Percentiles rank a stretch among this genome's conserved stretches.
Conservation (phyloP, 2,113 vertebrate species). For the Pygoscelis adeliae region DNA sequence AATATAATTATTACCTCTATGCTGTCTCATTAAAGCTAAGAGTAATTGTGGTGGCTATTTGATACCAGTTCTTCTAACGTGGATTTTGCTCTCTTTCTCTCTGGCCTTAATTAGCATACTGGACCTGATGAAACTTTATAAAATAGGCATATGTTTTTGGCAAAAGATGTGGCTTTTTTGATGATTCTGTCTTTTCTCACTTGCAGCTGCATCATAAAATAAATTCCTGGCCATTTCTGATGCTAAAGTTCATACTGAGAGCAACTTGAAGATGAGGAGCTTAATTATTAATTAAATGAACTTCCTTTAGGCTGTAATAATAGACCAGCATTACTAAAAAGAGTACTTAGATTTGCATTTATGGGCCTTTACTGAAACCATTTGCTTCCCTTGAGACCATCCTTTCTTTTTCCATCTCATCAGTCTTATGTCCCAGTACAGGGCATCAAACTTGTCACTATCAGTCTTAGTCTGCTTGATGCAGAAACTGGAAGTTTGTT, state of each 20-base stretch:
- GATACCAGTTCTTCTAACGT: rapidly evolving
- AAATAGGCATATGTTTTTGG: neutral
- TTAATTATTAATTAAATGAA: slow-evolving; percentile 4
- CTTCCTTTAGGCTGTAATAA: slow-evolving; percentile 20
- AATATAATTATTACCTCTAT: neutral
- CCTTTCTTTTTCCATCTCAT: neutral
- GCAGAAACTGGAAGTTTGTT: neutral
- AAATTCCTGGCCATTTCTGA: neutral
- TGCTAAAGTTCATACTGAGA: neutral
- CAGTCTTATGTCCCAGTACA: neutral
- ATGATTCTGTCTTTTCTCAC: neutral
- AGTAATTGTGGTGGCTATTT: neutral
- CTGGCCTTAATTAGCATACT: neutral
- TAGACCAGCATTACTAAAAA: neutral
- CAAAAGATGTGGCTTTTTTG: neutral
- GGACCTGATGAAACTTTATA: neutral
- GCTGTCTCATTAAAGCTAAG: neutral
- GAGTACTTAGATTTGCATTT: neutral
- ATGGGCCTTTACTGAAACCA: neutral
- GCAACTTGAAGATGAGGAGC: neutral
- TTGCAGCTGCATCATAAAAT: rapidly evolving
- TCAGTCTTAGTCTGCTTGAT: neutral
- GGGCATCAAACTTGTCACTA: neutral
- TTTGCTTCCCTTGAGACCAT: neutral
- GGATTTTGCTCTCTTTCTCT: neutral